These are phyloP conservation scores for Mycteria americana DNA, from an alignment of 2,797 vertebrate genomes.

Conservation along the genomic window DNA sequence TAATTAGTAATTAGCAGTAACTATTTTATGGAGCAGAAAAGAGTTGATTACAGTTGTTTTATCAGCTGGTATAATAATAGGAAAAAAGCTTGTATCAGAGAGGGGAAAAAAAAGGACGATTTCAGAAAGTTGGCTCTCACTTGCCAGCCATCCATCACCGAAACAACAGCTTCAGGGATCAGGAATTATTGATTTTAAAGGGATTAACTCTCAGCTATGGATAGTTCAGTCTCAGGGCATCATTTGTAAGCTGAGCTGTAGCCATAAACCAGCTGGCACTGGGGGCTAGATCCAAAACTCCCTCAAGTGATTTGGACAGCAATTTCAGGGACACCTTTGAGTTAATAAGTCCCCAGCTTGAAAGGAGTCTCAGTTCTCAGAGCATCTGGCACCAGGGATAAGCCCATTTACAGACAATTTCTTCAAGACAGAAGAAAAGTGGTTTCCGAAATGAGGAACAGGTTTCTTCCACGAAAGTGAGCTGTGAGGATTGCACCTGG, in stretches of 20 bases:
- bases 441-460: not conserved
- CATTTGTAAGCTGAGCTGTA: not conserved
- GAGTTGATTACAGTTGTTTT: constrained; percentile 68
- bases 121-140: constrained; percentile 17
- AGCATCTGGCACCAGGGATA: constrained; percentile 28
- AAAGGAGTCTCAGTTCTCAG: not conserved
- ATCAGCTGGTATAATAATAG: constrained; percentile 54
- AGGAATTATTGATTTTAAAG: constrained; percentile 53
- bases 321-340: constrained; percentile 28
- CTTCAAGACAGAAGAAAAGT: constrained; percentile 29
- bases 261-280: constrained; percentile 25
- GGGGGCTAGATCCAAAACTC: constrained; percentile 9
- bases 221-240: constrained; percentile 42
- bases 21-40: constrained; percentile 66
- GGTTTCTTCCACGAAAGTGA: not conserved
- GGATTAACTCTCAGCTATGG: constrained; percentile 57
- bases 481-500: not conserved
- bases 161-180: constrained; percentile 28
- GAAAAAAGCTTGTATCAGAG: not conserved
- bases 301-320: not conserved
- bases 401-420: constrained; percentile 41
- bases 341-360: constrained; percentile 21
- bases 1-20: constrained; percentile 66
- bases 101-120: not conserved
- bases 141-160: constrained; percentile 8